A percentile compares a stretch with the other conserved stretches of the same genome.
Evolutionary conservation across 2,113 vertebrate species (phyloP).

Genomic region (Poecilia latipinna): DNA sequence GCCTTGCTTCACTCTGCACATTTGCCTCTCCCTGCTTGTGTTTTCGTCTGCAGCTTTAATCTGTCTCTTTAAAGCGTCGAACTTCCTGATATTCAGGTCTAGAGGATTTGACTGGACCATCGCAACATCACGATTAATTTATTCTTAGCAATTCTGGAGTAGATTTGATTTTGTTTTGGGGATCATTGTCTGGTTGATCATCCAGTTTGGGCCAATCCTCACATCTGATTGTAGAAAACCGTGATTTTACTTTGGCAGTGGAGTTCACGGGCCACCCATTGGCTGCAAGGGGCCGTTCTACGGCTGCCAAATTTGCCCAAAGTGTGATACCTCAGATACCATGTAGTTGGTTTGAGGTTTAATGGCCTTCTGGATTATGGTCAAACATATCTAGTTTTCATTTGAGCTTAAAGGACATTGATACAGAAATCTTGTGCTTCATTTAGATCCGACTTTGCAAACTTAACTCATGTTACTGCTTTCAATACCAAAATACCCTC

Average conservation of each 20-base stretch:
- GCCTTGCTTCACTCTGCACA: not conserved
- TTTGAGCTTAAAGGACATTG: not conserved
- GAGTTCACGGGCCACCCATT: too few species aligned
- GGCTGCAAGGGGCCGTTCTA: not conserved
- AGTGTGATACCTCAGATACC: not conserved
- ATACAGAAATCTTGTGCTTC: not conserved
- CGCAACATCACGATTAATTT: too few species aligned
- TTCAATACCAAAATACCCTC: not conserved
- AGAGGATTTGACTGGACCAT: too few species aligned
- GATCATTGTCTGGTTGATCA: too few species aligned
- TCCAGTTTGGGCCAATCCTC: too few species aligned
- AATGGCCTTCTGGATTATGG: not conserved
- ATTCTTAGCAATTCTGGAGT: too few species aligned
- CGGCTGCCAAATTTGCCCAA: not conserved
- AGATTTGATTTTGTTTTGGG: too few species aligned
- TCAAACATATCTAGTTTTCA: not conserved
- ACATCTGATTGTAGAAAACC: too few species aligned
- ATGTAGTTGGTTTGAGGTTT: too few species aligned
- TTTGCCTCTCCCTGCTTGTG: not conserved
- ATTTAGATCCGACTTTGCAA: not conserved
- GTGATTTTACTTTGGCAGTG: too few species aligned
- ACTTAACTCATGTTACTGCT: not conserved
- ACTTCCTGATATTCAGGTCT: not conserved
- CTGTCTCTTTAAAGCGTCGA: not conserved
- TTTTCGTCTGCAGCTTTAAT: not conserved